Evolutionary conservation across 2,113 vertebrate species (phyloP).

Genomic region (Ovis aries): ARS-UI_Ramb_v3.0 NC_056056.1:69107001-69107500

Average conservation of each 20-base stretch:
- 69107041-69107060: background rate
- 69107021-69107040: background rate
- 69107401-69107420: background rate
- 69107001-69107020: background rate
- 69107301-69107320: background rate
- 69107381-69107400: background rate
- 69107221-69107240: background rate
- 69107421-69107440: background rate
- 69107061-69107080: no score
- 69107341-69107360: background rate
- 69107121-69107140: background rate
- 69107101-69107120: background rate
- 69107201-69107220: background rate
- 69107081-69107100: background rate
- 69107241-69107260: background rate
- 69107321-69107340: background rate
- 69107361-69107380: background rate
- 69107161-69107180: background rate
- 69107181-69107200: background rate
- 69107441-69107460: background rate
- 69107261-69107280: background rate
- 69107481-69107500: accelerated
- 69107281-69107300: background rate
- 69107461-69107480: background rate
- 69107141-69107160: background rate